Evolutionary conservation across 2,113 vertebrate species (phyloP).

Genomic region (Tauraco erythrolophus): DNA sequence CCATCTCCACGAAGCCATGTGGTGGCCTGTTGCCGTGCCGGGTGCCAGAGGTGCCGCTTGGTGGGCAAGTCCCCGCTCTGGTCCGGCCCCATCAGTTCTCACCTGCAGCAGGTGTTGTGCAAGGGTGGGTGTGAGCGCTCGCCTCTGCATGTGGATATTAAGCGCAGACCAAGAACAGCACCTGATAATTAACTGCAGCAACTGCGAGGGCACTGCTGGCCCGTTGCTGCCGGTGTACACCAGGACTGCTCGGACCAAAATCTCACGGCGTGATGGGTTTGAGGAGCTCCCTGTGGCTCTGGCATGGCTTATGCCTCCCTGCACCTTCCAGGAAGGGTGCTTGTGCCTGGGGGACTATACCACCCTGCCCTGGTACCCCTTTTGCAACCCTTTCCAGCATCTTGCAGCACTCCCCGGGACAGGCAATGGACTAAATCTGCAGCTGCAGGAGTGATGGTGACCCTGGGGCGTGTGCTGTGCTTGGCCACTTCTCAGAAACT

Average conservation of each 20-base stretch:
- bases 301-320: not conserved
- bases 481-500: not conserved
- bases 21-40: not conserved
- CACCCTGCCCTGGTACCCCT: not conserved
- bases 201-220: not conserved
- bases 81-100: accelerated
- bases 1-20: accelerated
- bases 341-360: accelerated
- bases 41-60: not conserved
- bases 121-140: not conserved
- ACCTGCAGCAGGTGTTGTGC: not conserved
- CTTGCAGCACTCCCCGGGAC: not conserved
- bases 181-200: accelerated
- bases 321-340: not conserved
- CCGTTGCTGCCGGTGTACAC: accelerated
- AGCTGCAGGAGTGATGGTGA: not conserved
- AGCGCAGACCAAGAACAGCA: not conserved
- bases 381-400: not conserved
- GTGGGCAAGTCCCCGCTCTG: accelerated
- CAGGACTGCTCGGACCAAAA: accelerated
- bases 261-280: accelerated
- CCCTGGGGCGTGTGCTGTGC: accelerated
- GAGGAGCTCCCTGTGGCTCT: not conserved
- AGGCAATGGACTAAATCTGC: accelerated
- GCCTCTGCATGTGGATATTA: accelerated